These are phyloP conservation scores for Pocillopora grandis DNA, from an alignment of 92 coral and sea anemone genomes.

Conservation along the genomic window DNA sequence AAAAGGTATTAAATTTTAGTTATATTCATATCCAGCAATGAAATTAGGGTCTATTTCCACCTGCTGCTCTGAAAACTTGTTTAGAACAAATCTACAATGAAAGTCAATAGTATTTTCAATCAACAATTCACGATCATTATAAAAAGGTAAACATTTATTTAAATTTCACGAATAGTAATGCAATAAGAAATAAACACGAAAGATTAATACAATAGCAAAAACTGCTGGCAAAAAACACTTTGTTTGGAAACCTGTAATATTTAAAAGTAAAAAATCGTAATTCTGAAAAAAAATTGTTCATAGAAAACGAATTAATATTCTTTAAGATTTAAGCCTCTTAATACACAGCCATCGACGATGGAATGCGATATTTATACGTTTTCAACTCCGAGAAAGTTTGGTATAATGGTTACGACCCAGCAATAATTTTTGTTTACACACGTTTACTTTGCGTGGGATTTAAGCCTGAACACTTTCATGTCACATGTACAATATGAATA, in stretches of 20 bases:
- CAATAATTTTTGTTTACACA: not conserved
- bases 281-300: not conserved
- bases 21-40: not conserved
- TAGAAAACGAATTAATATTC: too few species aligned
- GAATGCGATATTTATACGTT: too few species aligned
- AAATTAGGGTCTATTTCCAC: not conserved
- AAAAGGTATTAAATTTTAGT: too few species aligned
- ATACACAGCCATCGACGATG: too few species aligned
- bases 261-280: not conserved
- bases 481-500: not conserved
- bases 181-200: conserved; percentile 3
- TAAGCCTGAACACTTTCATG: not conserved
- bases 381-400: too few species aligned
- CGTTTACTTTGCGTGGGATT: not conserved
- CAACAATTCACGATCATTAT: not conserved
- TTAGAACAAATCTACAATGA: not conserved
- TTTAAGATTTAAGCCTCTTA: too few species aligned
- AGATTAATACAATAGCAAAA: not conserved
- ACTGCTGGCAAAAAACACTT: not conserved
- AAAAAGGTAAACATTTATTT: not conserved
- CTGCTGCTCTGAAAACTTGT: not conserved
- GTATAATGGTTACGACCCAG: not conserved
- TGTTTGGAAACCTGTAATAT: not conserved
- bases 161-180: not conserved
- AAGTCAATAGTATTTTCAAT: not conserved